These are phyloP conservation scores for Oscheius onirici DNA, from an alignment of 2,888 invertebrate genomes.

Conservation along the genomic window DNA sequence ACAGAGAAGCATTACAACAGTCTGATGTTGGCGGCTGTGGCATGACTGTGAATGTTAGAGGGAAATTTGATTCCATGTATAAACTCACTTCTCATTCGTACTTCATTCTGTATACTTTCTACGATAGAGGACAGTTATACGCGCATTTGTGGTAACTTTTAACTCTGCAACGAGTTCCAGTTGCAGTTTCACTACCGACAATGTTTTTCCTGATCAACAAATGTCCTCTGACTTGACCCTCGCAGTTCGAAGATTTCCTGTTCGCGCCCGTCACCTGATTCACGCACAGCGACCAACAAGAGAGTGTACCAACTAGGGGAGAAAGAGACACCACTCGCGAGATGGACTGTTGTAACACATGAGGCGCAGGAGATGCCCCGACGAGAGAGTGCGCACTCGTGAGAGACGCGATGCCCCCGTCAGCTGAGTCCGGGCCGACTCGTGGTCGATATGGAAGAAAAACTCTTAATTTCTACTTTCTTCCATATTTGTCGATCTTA, in stretches of 20 bases:
- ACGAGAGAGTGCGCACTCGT: background rate
- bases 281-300: conserved; percentile 19
- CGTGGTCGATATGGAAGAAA: conserved; percentile 29
- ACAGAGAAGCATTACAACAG: no score
- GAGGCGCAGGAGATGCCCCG: conserved; percentile 4
- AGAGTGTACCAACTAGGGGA: conserved; percentile 21
- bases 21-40: no score
- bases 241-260: conserved; percentile 29
- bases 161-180: no score
- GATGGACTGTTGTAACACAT: conserved; percentile 9
- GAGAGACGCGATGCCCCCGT: conserved; percentile 14
- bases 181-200: no score
- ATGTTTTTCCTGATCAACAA: background rate
- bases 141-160: no score
- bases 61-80: no score
- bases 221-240: background rate
- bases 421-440: conserved; percentile 31
- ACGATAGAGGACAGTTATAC: no score
- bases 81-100: no score
- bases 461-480: conserved; percentile 15
- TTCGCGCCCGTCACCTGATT: conserved; percentile 33
- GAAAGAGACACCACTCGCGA: conserved; percentile 3
- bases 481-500: no score
- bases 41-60: no score
- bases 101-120: no score